phyloP scores from a whole-genome alignment of 35 echinoderm and acorn worm genomes.

The Holothuria glaberrima region DNA sequence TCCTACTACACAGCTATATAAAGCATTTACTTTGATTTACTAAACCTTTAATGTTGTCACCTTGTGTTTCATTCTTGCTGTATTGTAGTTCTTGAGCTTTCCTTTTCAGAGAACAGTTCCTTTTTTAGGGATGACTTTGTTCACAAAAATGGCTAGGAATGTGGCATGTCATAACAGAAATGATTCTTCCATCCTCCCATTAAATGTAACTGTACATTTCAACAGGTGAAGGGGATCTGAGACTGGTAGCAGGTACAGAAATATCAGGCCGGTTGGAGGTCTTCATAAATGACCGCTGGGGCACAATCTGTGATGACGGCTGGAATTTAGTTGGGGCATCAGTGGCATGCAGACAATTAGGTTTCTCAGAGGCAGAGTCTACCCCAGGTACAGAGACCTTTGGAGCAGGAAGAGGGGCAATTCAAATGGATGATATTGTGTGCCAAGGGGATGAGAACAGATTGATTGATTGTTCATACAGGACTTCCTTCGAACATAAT shows the following conservation, averaged over 20 bases:
- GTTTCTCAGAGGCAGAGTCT: background rate
- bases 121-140: too few relatives aligned
- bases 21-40: too few relatives aligned
- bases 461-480: background rate
- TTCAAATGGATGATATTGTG: slow-evolving; percentile 24
- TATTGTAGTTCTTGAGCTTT: too few relatives aligned
- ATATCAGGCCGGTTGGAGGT: background rate
- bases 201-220: background rate
- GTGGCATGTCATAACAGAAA: too few relatives aligned
- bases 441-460: slow-evolving; percentile 1
- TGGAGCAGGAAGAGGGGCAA: slow-evolving; percentile 6
- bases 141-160: too few relatives aligned
- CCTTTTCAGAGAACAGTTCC: too few relatives aligned
- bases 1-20: too few relatives aligned
- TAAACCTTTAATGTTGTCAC: too few relatives aligned
- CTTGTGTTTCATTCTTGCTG: too few relatives aligned
- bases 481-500: background rate
- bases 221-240: background rate
- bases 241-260: background rate
- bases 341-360: slow-evolving; percentile 23
- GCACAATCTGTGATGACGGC: slow-evolving; percentile 13
- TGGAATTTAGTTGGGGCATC: slow-evolving; percentile 1
- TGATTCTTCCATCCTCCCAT: too few relatives aligned
- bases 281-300: background rate
- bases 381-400: background rate